A percentile compares a stretch with the other conserved stretches of the same genome.
These are phyloP conservation scores for Achroia grisella DNA, from an alignment of 1,140 invertebrate species.

Conservation along the genomic window DNA sequence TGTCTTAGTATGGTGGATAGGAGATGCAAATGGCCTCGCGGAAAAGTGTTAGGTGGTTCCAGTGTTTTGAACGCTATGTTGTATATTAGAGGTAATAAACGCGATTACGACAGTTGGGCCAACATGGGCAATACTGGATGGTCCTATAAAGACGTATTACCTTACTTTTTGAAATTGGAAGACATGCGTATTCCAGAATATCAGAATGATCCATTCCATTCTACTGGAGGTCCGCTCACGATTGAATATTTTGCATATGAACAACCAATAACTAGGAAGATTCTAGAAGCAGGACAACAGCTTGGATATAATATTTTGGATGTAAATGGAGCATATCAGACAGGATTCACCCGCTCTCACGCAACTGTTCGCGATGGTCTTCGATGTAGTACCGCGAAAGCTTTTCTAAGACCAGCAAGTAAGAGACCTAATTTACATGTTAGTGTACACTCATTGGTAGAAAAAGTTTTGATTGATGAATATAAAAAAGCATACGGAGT, in stretches of 20 bases:
- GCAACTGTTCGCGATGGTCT: conserved; percentile 87
- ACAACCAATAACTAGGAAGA: conserved; percentile 77
- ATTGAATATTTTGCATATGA: conserved; percentile 79
- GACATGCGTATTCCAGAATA: conserved; percentile 79
- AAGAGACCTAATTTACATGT: conserved; percentile 84
- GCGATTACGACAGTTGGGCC: conserved; percentile 90
- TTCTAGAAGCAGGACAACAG: conserved; percentile 81
- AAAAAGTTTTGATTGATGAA: conserved; percentile 78
- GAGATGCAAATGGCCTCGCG: conserved; percentile 82
- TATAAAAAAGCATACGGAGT: conserved; percentile 77
- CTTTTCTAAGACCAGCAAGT: conserved; percentile 82
- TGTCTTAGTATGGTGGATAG: conserved; percentile 78
- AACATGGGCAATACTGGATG: conserved; percentile 81
- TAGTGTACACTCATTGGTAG: conserved; percentile 77
- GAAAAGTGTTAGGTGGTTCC: conserved; percentile 87
- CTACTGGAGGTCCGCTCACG: conserved; percentile 77
- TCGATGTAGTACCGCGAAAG: conserved; percentile 87
- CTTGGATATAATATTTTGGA: conserved; percentile 82
- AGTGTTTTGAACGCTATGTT: conserved; percentile 92
- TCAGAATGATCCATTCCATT: conserved; percentile 79
- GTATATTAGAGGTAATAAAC: conserved; percentile 88
- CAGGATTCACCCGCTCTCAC: conserved; percentile 82
- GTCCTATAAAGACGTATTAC: conserved; percentile 84
- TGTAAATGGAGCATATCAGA: conserved; percentile 83
- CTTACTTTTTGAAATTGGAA: conserved; percentile 87